Base-by-base conservation (phyloP, 2,113 vertebrate genomes). In the Camelus dromedarius region DNA sequence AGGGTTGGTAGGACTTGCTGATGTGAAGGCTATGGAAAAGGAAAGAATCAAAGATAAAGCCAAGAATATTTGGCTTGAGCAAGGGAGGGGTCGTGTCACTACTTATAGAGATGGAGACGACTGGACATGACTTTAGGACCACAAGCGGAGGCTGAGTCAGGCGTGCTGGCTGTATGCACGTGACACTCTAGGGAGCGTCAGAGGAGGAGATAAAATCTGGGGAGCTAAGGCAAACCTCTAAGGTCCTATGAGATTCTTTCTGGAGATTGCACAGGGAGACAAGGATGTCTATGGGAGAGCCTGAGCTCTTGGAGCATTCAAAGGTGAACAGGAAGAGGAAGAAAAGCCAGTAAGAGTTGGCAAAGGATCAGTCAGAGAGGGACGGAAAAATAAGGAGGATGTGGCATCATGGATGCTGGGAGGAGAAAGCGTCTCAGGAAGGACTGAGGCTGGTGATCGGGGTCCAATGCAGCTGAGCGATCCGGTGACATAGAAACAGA, bases 381-480 rank as follows among this genome's bases (percentile, higher is more conserved):
- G 38, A 95, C 38, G 69, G 22, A 9, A 7, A 83, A 30, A 8
- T 4, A n/a, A 5, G 5, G 16, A 22, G 35, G 35, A 12, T 6
- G 46, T 6, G 48, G 20, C 1, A 0, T 75, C 30, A 14, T 5
- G 50, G n/a, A 19, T 1, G 50, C 24, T 6, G 82, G 18, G 32
- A 52, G 60, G 32, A 10, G 26, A n/a, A 18, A 5, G 58, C 7
- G 22, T 56, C 30, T 46, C 50, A 35, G 19, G 11, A 35, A 28
- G 38, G 54, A 19, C 8, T 14, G 76, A 52, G 15, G 28, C 12
- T 89, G 48, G 42, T 32, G 6, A 8, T 48, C 30, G 67, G 60
- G 14, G 38, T 69, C 32, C 60, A 24, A 2, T 35, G 35, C 35
- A 15, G 11, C 30, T 19, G 67, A 67, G 13, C 38, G 35, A 32